These are phyloP conservation scores for Phalanger gymnotis DNA, from an alignment of 2,797 vertebrate species.

Conservation along the genomic window DNA sequence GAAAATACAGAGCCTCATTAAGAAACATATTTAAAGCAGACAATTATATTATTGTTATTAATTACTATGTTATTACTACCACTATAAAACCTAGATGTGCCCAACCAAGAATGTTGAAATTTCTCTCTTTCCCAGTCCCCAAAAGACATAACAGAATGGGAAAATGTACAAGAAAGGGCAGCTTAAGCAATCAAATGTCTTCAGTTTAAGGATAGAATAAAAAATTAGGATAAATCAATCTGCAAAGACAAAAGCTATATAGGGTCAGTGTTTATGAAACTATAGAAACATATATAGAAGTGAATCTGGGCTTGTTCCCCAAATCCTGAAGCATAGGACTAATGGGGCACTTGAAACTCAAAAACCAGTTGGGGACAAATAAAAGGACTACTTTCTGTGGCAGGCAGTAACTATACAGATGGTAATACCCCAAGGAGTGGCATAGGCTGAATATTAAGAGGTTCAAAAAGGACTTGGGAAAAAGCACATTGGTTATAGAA, in stretches of 20 bases:
- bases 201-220: not conserved
- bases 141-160: not conserved
- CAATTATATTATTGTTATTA: not conserved
- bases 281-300: not conserved
- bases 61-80: not conserved
- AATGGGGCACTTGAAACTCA: not conserved
- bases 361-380: not conserved
- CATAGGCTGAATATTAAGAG: not conserved
- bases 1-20: not conserved
- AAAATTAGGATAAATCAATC: not conserved
- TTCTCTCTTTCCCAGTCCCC: not conserved
- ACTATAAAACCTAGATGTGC: not conserved
- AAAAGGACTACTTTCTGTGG: not conserved
- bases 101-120: not conserved
- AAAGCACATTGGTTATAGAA: not conserved
- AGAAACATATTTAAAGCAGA: not conserved
- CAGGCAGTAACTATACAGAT: not conserved
- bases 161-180: not conserved
- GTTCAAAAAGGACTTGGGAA: not conserved
- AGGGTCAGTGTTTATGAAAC: not conserved
- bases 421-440: not conserved
- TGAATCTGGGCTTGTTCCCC: not conserved
- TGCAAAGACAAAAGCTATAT: not conserved
- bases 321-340: not conserved
- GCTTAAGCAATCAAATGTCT: not conserved